phyloP scores from a whole-genome alignment of 2,113 vertebrate genomes.

The Platysternon megacephalum region DNA sequence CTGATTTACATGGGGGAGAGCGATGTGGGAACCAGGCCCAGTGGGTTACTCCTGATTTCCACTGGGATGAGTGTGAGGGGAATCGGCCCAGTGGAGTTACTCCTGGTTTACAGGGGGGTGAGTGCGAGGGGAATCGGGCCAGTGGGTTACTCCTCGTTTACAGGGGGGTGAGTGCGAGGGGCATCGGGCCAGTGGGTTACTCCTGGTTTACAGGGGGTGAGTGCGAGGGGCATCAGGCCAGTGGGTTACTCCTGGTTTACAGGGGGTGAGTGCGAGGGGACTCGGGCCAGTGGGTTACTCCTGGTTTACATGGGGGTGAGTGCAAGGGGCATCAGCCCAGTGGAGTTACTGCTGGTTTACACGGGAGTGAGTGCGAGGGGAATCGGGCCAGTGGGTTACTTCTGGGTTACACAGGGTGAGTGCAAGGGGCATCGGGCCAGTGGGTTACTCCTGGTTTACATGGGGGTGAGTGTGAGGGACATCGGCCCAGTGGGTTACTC shows the following conservation, averaged over 20 bases:
- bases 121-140: not conserved
- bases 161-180: not conserved
- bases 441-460: too few species aligned
- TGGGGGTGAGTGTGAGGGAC: not conserved
- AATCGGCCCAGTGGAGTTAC: too few species aligned
- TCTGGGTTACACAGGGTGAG: too few species aligned
- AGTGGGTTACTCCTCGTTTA: not conserved
- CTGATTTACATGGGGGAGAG: not conserved
- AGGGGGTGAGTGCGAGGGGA: not conserved
- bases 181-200: not conserved
- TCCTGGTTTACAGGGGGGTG: too few species aligned
- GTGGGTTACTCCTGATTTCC: not conserved
- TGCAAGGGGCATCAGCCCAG: too few species aligned
- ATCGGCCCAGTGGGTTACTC: not conserved
- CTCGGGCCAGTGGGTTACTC: not conserved
- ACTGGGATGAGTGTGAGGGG: too few species aligned
- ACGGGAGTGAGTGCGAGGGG: not conserved
- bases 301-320: too few species aligned
- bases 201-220: not conserved
- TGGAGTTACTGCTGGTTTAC: not conserved
- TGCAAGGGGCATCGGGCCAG: too few species aligned
- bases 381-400: not conserved
- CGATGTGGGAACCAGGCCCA: not conserved
- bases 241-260: too few species aligned
- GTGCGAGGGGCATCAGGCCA: too few species aligned